These are phyloP conservation scores for Tribolium freemani DNA, from an alignment of 2,888 invertebrate genomes.

Conservation along the genomic window DNA sequence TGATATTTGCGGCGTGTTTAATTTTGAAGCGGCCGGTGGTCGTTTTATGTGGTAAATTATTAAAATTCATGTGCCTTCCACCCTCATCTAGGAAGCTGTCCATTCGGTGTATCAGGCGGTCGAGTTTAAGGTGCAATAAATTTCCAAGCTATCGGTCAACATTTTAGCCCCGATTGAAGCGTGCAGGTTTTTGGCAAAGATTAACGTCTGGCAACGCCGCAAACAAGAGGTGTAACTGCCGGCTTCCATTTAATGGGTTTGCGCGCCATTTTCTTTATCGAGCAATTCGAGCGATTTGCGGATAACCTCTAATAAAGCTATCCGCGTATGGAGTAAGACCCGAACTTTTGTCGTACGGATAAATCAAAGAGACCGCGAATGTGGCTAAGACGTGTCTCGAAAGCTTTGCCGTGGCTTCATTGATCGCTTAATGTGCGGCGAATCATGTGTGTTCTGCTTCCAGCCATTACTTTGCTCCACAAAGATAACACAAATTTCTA, in stretches of 20 bases:
- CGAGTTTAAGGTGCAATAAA: constrained; percentile 45
- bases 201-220: constrained; percentile 48
- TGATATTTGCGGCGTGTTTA: constrained; percentile 1
- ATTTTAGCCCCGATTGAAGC: constrained; percentile 44
- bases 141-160: constrained; percentile 50
- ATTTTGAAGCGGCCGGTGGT: constrained; percentile 23
- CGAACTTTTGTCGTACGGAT: constrained; percentile 52
- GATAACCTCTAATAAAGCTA: constrained; percentile 55
- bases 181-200: constrained; percentile 48
- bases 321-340: constrained; percentile 50
- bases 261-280: constrained; percentile 52
- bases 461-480: constrained; percentile 44
- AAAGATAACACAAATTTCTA: constrained; percentile 45
- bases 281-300: constrained; percentile 51
- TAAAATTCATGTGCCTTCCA: constrained; percentile 34
- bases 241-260: constrained; percentile 51
- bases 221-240: constrained; percentile 50
- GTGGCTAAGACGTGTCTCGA: constrained; percentile 42
- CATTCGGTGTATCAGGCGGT: constrained; percentile 36
- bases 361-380: constrained; percentile 52
- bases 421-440: constrained; percentile 50
- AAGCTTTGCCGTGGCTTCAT: constrained; percentile 50
- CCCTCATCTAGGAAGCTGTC: constrained; percentile 36
- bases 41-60: constrained; percentile 26
- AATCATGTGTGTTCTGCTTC: constrained; percentile 47